Evolutionary conservation across 2,797 vertebrate genomes (phyloP), one percentile per base, ranked within the genome.

Genomic region (Tarsius wallacei): DNA sequence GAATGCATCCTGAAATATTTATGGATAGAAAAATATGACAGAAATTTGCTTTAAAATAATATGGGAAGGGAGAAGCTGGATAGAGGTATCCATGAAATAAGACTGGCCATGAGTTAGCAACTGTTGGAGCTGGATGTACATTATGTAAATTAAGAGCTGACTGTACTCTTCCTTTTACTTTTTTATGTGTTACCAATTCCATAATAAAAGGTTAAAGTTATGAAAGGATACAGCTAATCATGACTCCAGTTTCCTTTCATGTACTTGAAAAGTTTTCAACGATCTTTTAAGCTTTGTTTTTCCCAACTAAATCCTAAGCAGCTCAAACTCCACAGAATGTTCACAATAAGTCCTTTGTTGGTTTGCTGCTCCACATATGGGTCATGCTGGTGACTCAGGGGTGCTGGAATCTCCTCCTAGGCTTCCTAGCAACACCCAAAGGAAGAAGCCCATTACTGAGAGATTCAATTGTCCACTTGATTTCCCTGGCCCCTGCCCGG

Each of bases 31-130:
- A 95, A 91, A n/a, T 47, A 70, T 10, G n/a, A 63, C 59, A 81
- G 31, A 87, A 28, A 90, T 76, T 47, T 92, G 76, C 59, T 90
- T 95, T 49, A 90, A 49, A 94, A 80, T 74, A 66, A 92, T 49
- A 73, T 2, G 51, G 21, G n/a, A 31, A 22, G 16, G 6, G 68
- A 91, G 17, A 86, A 87, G 42, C 49, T 71, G 42, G 71, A 28
- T 64, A 47, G 5, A 49, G 26, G 0, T 36, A 11, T 61, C 53
- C 84, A 87, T n/a, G 7, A 84, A 84, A 61, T 51, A 66, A 66
- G 14, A 26, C 17, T 33, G 31, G 9, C 22, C 17, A 26, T 16
- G 83, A 73, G 59, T 63, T 47, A 66, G 13, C 26, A 42, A 77
- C 59, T 55, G 61, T 36, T 73, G 51, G 63, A 33, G 33, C 17